phyloP scores from a whole-genome alignment of 1,140 invertebrate species.

The Drosophila micromelanica region DNA sequence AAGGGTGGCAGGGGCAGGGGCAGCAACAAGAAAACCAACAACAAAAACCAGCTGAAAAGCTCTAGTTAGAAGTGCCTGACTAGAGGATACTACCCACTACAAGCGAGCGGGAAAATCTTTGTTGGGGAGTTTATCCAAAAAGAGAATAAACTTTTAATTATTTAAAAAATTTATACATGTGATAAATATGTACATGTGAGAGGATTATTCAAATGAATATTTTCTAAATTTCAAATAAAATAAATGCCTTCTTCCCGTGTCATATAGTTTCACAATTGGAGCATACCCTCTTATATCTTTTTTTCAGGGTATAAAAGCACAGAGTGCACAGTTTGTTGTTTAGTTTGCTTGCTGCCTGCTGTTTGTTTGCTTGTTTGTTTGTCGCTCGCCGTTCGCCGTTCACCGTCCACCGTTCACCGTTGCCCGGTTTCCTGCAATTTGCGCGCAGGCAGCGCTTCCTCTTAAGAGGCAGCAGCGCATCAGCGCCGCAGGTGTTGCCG shows the following conservation, averaged over 20 bases:
- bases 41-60: neutral
- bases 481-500: constrained; percentile 46
- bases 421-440: constrained; percentile 75
- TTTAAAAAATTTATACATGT: too few relatives aligned
- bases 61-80: neutral
- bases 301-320: constrained; percentile 34
- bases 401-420: constrained; percentile 26
- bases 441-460: constrained; percentile 59
- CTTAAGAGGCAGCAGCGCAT: constrained; percentile 35
- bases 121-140: too few relatives aligned
- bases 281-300: neutral
- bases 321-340: constrained; percentile 61
- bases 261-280: neutral
- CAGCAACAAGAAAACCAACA: constrained; percentile 30
- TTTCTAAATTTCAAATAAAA: too few relatives aligned
- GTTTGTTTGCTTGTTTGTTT: constrained; percentile 54
- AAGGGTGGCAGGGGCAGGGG: constrained; percentile 20
- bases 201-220: too few relatives aligned
- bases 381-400: constrained; percentile 32
- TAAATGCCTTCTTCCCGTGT: too few relatives aligned
- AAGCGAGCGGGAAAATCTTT: too few relatives aligned
- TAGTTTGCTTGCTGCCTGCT: constrained; percentile 56
- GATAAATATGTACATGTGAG: too few relatives aligned
- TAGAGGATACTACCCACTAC: neutral
- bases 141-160: too few relatives aligned